Conservation (phyloP, 2,113 vertebrate genomes). For the Callipepla californica region DNA sequence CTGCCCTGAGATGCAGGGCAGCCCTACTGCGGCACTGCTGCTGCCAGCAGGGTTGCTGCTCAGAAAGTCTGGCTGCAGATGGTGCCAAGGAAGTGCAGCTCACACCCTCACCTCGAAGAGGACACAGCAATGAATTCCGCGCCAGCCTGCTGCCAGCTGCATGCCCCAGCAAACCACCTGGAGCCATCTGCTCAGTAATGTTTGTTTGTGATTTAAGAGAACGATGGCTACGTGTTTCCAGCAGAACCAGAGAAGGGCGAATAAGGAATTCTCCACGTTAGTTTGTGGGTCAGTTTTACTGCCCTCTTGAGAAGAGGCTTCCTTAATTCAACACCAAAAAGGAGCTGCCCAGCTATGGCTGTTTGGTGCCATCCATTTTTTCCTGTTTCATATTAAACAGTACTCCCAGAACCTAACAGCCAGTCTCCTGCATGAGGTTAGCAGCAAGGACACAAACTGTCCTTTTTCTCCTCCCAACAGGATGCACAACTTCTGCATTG, state of each 20-base stretch:
- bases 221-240: background rate
- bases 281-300: background rate
- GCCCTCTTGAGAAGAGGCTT: background rate
- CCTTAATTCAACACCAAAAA: background rate
- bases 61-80: background rate
- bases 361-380: background rate
- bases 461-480: background rate
- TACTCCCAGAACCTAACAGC: background rate
- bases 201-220: background rate
- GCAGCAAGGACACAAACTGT: background rate
- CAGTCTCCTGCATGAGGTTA: background rate
- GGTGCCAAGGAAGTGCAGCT: background rate
- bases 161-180: background rate
- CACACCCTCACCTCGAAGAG: background rate
- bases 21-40: accelerated
- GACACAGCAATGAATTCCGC: background rate
- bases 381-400: background rate
- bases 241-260: background rate
- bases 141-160: background rate
- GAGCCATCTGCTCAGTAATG: background rate
- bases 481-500: background rate
- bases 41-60: background rate
- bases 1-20: background rate
- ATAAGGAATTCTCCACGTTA: background rate
- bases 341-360: background rate